Evolutionary conservation across 1,140 invertebrate species (phyloP).

Genomic region (Tetragonula clypearis): DNA sequence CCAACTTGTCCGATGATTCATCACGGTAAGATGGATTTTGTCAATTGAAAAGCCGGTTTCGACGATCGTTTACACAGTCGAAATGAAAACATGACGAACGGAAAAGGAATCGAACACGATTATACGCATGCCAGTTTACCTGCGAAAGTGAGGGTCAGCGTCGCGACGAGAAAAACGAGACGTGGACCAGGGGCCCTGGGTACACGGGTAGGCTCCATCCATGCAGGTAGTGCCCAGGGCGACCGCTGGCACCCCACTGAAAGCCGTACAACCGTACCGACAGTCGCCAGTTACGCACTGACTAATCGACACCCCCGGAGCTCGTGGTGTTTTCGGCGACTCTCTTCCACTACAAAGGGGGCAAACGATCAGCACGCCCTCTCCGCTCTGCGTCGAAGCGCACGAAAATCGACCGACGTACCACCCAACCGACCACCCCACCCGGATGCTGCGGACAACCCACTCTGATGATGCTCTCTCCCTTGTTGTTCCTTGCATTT

Average conservation of each 20-base stretch:
- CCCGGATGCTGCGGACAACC: conserved; percentile 63
- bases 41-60: conserved; percentile 1
- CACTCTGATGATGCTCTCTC: conserved; percentile 11
- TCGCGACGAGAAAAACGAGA: conserved; percentile 74
- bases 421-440: conserved; percentile 47
- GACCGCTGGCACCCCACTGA: conserved; percentile 66
- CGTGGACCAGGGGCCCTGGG: conserved; percentile 74
- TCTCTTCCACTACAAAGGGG: conserved; percentile 37
- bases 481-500: background rate
- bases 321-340: conserved; percentile 38
- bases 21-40: conserved; percentile 4
- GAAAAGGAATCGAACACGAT: background rate
- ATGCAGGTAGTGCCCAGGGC: conserved; percentile 69
- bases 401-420: conserved; percentile 62
- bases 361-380: conserved; percentile 59
- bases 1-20: background rate
- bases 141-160: conserved; percentile 73
- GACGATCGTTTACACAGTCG: background rate
- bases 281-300: conserved; percentile 57
- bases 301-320: conserved; percentile 44
- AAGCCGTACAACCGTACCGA: conserved; percentile 53
- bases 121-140: conserved; percentile 60
- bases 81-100: background rate
- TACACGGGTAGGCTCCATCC: conserved; percentile 75
- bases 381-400: conserved; percentile 59